Evolutionary conservation across 2,888 invertebrate genomes (phyloP), one percentile per base, ranked within the genome.

Genomic region (Marasmarcha lunaedactyla): DNA sequence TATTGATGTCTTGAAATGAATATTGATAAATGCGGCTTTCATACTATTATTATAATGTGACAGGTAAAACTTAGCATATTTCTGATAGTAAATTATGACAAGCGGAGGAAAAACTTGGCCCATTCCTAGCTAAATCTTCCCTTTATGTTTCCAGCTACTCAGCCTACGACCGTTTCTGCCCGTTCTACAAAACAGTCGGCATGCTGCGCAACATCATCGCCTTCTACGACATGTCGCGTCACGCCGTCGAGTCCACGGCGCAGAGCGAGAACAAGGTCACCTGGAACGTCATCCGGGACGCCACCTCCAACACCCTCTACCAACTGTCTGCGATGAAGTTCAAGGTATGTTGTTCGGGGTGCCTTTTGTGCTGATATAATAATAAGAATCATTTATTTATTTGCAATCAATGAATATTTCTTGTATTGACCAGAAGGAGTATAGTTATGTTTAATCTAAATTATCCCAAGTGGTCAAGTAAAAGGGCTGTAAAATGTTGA

Each of bases 101-200:
- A n/a, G n/a, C n/a, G n/a, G n/a, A n/a, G n/a, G n/a, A n/a, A n/a
- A n/a, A n/a, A n/a, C n/a, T n/a, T n/a, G n/a, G n/a, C n/a, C n/a
- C n/a, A n/a, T n/a, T n/a, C n/a, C n/a, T n/a, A 20, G 7, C 20
- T 10, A 4, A 30, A 30, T 30, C 3, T n/a, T 30, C 11, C 30
- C 30, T 3, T 44, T n/a, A n/a, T n/a, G n/a, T n/a, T n/a, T n/a
- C 0, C 70, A 90, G 90, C 62, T 94, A 96, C 77, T 94, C 95
- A 2, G 85, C 94, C 1, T 96, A 96, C 83, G 96, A 96, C 84
- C 90, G 98, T 49, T 98, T 97, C 89, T 99, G 99, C 68, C 99
- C 99, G 60, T 99, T 99, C 89, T 99, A 98, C 88, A 99, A 99
- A 87, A 98, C 98, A 11, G 96, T 97, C 44, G 98, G 97, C 55